phyloP scores from a whole-genome alignment of 2,113 vertebrate species.

The Spea multiplicata region DNA sequence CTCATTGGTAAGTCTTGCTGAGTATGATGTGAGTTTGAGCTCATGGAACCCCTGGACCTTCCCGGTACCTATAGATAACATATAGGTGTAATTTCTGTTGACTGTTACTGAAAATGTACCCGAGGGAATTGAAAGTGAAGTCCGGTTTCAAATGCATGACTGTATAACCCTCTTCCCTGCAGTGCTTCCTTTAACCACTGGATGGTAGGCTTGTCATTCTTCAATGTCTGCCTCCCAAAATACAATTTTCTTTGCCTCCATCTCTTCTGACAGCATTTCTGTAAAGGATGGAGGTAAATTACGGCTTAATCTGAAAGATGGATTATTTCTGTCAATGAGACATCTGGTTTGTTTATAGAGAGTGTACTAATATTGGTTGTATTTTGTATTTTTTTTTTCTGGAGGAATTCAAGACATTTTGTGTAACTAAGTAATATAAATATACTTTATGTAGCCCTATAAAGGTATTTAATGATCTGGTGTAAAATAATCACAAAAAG shows the following conservation, averaged over 20 bases:
- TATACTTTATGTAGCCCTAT: conserved; percentile 2
- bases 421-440: neutral
- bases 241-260: conserved; percentile 8
- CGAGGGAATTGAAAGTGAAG: too few species aligned
- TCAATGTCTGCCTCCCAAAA: neutral
- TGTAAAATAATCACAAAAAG: neutral
- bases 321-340: conserved; percentile 14
- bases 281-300: conserved; percentile 19
- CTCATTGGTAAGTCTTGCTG: too few species aligned
- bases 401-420: conserved; percentile 1
- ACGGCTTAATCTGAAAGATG: conserved; percentile 12
- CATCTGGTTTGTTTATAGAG: conserved; percentile 10
- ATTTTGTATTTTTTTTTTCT: neutral
- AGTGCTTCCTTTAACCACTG: conserved; percentile 50
- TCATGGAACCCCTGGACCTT: too few species aligned
- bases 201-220: conserved; percentile 57
- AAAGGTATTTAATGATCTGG: conserved; percentile 7
- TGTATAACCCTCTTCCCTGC: neutral
- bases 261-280: conserved; percentile 17
- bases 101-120: too few species aligned
- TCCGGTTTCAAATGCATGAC: neutral
- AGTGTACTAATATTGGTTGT: conserved; percentile 4
- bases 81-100: too few species aligned
- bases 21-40: too few species aligned
- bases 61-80: too few species aligned